Evolutionary conservation across 2,888 invertebrate genomes (phyloP).

Genomic region (Mayetiola destructor): DNA sequence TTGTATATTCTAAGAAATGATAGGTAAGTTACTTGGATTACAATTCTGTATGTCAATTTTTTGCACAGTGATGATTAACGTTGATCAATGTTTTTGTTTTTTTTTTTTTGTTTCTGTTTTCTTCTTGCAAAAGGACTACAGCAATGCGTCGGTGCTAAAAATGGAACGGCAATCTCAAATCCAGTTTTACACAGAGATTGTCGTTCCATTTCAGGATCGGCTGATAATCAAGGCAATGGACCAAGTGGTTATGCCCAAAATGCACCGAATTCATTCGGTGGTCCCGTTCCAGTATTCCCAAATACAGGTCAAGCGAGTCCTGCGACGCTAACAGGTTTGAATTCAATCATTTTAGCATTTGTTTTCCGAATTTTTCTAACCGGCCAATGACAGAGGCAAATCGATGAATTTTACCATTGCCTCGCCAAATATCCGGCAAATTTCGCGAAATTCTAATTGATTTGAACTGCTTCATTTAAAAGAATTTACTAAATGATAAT

Average conservation of each 20-base stretch:
- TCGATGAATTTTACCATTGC: too few species aligned
- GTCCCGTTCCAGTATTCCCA: slow-evolving; percentile 45
- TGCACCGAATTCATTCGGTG: slow-evolving; percentile 39
- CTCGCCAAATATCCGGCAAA: too few species aligned
- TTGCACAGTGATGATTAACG: too few species aligned
- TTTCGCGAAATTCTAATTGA: too few species aligned
- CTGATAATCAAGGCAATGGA: not conserved
- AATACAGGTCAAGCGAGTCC: slow-evolving; percentile 63
- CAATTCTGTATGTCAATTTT: not conserved
- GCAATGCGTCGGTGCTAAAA: not conserved
- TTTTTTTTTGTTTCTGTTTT: not conserved
- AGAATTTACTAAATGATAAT: too few species aligned
- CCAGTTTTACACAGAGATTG: slow-evolving; percentile 6
- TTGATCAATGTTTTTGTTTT: not conserved
- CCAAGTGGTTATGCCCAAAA: not conserved
- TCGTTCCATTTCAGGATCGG: not conserved
- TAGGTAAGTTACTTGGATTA: not conserved
- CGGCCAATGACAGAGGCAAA: too few species aligned
- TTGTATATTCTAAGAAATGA: not conserved
- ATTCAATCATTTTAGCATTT: slow-evolving; percentile 40
- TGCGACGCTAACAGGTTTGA: slow-evolving; percentile 48
- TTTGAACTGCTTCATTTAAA: too few species aligned
- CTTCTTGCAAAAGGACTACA: not conserved
- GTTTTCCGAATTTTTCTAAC: too few species aligned
- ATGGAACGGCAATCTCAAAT: slow-evolving; percentile 7